A percentile compares a stretch with the other conserved stretches of the same genome.
These are phyloP conservation scores for Allobates femoralis DNA, from an alignment of 2,797 vertebrate genomes.

Conservation along the genomic window DNA sequence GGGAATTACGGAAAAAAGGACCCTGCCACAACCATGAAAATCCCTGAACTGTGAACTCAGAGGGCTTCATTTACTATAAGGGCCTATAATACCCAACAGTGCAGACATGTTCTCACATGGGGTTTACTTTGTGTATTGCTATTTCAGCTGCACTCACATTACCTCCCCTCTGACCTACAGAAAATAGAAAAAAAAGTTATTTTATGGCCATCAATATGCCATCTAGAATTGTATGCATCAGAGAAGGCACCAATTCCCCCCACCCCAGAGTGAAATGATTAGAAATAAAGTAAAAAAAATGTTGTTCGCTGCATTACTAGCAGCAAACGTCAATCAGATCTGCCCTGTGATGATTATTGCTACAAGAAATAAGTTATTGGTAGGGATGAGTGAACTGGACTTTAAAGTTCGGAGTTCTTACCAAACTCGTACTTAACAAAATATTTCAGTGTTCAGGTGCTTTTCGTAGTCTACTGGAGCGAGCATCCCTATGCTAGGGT, in stretches of 20 bases:
- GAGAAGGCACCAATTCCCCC: neutral
- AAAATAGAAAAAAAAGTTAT: neutral
- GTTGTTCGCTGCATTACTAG: too few species aligned
- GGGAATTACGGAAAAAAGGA: slow-evolving; percentile 16
- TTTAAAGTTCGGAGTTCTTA: too few species aligned
- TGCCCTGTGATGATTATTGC: too few species aligned
- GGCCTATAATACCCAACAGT: slow-evolving; percentile 1
- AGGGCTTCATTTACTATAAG: slow-evolving; percentile 9
- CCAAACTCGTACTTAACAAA: too few species aligned
- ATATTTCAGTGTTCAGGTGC: too few species aligned
- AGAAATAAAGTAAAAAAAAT: too few species aligned
- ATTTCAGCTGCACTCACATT: neutral
- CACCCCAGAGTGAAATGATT: too few species aligned
- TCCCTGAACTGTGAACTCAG: slow-evolving; percentile 52
- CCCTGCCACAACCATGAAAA: slow-evolving; percentile 40
- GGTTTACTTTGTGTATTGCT: neutral
- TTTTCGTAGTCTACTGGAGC: too few species aligned
- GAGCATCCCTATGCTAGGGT: too few species aligned
- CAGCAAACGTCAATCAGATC: neutral
- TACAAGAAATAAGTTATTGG: neutral
- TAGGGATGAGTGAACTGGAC: too few species aligned
- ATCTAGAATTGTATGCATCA: neutral
- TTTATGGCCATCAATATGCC: neutral
- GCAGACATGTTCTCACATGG: neutral
- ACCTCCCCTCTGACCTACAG: neutral